Percentiles rank a stretch among this genome's conserved stretches.
Conservation (phyloP, 2,113 vertebrate genomes). For the Scophthalmus maximus region DNA sequence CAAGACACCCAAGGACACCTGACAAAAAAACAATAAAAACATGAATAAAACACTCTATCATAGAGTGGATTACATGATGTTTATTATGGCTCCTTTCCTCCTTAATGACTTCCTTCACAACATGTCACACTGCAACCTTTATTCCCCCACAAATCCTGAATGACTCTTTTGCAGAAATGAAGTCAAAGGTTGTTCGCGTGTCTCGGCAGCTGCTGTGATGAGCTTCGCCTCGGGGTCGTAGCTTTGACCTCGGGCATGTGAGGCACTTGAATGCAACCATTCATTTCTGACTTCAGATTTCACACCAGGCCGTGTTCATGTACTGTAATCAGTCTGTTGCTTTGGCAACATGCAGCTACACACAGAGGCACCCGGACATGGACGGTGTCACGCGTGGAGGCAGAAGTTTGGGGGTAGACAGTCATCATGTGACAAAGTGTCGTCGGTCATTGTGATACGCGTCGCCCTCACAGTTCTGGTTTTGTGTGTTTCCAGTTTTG, state of each 20-base stretch:
- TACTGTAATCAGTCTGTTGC: slow-evolving; percentile 44
- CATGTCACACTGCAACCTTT: too few relatives aligned
- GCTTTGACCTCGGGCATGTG: slow-evolving; percentile 8
- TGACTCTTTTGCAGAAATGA: neutral
- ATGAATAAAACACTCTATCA: neutral
- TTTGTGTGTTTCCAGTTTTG: slow-evolving; percentile 41
- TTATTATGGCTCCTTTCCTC: too few relatives aligned
- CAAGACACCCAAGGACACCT: too few relatives aligned
- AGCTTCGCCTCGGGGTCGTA: neutral
- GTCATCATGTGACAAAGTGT: slow-evolving; percentile 20
- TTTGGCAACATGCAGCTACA: slow-evolving; percentile 41
- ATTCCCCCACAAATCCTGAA: too few relatives aligned
- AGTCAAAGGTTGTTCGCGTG: neutral
- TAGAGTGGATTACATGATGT: too few relatives aligned
- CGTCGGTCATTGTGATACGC: slow-evolving; percentile 42
- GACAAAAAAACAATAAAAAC: too few relatives aligned
- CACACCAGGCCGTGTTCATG: slow-evolving; percentile 13
- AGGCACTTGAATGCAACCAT: slow-evolving; percentile 11
- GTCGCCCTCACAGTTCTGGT: slow-evolving; percentile 42
- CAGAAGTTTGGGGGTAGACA: slow-evolving; percentile 39
- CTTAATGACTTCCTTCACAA: slow-evolving; percentile 1
- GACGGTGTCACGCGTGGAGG: too few relatives aligned
- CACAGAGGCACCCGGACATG: slow-evolving; percentile 38
- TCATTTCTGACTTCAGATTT: slow-evolving; percentile 3
- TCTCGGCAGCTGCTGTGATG: neutral